These are phyloP conservation scores for Brachypodius melanocephalos DNA, from an alignment of 2,113 vertebrate genomes.

Conservation along the genomic window DNA sequence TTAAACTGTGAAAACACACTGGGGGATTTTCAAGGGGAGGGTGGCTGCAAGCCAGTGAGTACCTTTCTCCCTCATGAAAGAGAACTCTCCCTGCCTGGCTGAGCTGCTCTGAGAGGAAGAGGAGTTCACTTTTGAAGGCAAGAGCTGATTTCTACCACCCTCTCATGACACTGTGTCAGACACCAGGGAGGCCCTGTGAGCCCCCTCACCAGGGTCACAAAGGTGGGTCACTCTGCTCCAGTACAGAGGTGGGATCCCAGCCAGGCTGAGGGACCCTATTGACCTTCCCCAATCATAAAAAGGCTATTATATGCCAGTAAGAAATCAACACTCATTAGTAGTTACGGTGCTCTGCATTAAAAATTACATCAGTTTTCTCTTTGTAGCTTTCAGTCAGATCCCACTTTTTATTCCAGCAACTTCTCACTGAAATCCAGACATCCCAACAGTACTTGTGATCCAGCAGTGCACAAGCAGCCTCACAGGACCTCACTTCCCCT, in stretches of 20 bases:
- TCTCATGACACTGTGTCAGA: fast-evolving
- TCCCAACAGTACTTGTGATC: neutral
- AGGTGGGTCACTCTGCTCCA: fast-evolving
- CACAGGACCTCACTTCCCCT: neutral
- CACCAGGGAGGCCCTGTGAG: fast-evolving
- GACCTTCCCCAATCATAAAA: neutral
- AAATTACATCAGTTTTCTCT: neutral
- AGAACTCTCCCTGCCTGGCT: neutral
- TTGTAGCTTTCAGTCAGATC: neutral
- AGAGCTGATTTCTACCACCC: neutral
- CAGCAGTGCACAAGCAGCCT: neutral
- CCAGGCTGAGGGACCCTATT: neutral
- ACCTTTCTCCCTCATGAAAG: neutral
- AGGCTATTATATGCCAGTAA: neutral
- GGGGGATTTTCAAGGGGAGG: neutral
- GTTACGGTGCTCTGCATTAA: neutral
- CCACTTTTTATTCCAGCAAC: neutral
- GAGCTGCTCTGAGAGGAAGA: neutral
- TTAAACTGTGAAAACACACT: neutral
- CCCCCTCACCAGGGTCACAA: fast-evolving
- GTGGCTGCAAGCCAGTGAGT: neutral
- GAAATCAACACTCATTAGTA: neutral
- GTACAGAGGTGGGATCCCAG: fast-evolving
- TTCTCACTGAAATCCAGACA: neutral
- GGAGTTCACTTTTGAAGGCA: neutral